Conservation (phyloP, 1,140 invertebrate species). For the Ceratosolen solmsi region DNA sequence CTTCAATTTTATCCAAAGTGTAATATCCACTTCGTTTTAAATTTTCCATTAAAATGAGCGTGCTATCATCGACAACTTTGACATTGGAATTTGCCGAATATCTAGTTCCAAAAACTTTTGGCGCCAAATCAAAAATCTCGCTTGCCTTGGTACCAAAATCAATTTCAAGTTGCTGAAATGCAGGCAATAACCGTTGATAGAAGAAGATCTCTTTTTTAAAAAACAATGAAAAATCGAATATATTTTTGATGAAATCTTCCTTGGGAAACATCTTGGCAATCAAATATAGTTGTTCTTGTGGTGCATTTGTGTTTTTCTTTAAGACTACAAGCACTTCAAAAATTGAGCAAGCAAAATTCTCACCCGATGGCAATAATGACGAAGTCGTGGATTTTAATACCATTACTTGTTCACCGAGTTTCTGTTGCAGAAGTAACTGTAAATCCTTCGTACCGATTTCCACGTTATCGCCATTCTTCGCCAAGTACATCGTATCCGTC, state of each 20-base stretch:
- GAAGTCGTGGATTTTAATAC: slow-evolving; percentile 55
- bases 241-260: slow-evolving; percentile 46
- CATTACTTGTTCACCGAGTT: slow-evolving; percentile 54
- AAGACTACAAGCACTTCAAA: slow-evolving; percentile 66
- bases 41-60: slow-evolving; percentile 43
- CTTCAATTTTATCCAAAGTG: slow-evolving; percentile 36
- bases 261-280: slow-evolving; percentile 68
- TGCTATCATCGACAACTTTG: slow-evolving; percentile 40
- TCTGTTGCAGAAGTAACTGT: slow-evolving; percentile 59
- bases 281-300: slow-evolving; percentile 59
- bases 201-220: slow-evolving; percentile 48
- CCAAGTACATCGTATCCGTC: neutral
- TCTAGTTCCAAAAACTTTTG: slow-evolving; percentile 17
- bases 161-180: neutral
- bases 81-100: neutral
- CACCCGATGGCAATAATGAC: slow-evolving; percentile 70
- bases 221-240: slow-evolving; percentile 52
- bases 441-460: slow-evolving; percentile 57
- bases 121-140: neutral
- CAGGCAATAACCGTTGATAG: slow-evolving; percentile 30
- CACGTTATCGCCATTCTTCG: neutral
- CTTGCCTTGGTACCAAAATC: slow-evolving; percentile 51
- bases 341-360: slow-evolving; percentile 78
- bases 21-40: slow-evolving; percentile 29
- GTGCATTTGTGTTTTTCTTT: slow-evolving; percentile 39